Percentiles rank a stretch among this genome's conserved stretches.
Conservation (phyloP, 2,797 vertebrate species). For the Picus viridis region DNA sequence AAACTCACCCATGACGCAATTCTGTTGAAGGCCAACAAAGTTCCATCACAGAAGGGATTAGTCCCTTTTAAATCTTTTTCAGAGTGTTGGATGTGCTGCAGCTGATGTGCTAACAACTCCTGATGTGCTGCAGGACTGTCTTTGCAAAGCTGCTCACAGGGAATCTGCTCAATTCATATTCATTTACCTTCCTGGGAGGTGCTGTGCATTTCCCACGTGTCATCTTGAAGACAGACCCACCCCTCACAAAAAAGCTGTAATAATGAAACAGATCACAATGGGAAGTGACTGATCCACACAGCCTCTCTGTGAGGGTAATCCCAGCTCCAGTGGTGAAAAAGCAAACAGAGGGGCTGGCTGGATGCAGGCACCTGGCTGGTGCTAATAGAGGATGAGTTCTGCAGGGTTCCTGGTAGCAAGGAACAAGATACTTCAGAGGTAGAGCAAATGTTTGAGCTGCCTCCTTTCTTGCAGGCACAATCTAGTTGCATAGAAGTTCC, state of each 20-base stretch:
- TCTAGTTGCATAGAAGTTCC: background rate
- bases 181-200: background rate
- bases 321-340: background rate
- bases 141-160: background rate
- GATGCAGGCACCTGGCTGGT: background rate
- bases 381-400: background rate
- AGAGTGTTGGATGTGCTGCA: background rate
- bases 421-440: background rate
- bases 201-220: background rate
- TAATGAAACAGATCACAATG: background rate
- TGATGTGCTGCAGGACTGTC: background rate
- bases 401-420: background rate
- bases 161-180: background rate
- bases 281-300: background rate
- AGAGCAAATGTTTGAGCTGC: background rate
- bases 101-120: constrained; percentile 1
- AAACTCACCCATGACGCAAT: background rate
- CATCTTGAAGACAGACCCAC: background rate
- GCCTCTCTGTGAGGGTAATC: background rate
- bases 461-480: background rate
- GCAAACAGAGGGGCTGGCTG: background rate
- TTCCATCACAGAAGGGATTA: background rate
- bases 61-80: background rate
- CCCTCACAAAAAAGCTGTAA: background rate
- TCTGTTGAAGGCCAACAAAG: background rate